Base-by-base conservation (phyloP, 2,113 vertebrate species). In the Aptenodytes forsteri region DNA sequence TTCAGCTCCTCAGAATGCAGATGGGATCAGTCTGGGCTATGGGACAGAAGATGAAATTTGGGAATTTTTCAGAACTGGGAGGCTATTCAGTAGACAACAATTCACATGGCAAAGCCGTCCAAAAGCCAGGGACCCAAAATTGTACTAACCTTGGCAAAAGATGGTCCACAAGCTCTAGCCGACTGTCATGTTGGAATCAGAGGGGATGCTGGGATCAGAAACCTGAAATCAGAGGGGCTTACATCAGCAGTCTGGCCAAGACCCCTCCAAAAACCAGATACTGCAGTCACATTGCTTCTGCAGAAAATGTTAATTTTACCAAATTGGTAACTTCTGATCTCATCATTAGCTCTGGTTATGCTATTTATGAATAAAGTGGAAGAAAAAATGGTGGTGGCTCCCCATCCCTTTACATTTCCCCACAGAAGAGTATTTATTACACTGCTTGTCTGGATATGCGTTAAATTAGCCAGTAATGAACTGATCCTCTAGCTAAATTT, bases 141-240 rank as follows among this genome's bases (percentile, higher is more conserved):
- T 32, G 42, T 8, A 77, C 90, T 44, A n/a, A 82, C 58, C 79
- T 87, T 49, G 78, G 73, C 75, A 67, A 50, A 69, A 58, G 59
- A 25, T 2, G 38, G 7, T 29, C 52, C 73, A 58, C 56, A 22
- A 52, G 47, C 4, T 9, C 47, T 81, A 87, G 34, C 36, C 1
- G 0, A 65, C 8, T 29, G 58, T 66, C 78, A 77, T 8, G 36
- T 0, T 80, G 71, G 34, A 42, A 36, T 19, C 0, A 0, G 38
- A 67, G n/a, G 13, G 13, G 38, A 78, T 23, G 20, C 0, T 30
- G 36, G 66, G 13, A 62, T 58, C 47, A 78, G 49, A 50, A 38
- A 59, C 59, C 65, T 85, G 55, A 65, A 85, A 85, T 75, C 49
- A 82, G 50, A 90, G 50, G 4, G 18, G 21, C 15, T 76, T 40